Evolutionary conservation across 2,797 vertebrate genomes (phyloP), one percentile per base, ranked within the genome.

Genomic region (Pelochelys cantorii): DNA sequence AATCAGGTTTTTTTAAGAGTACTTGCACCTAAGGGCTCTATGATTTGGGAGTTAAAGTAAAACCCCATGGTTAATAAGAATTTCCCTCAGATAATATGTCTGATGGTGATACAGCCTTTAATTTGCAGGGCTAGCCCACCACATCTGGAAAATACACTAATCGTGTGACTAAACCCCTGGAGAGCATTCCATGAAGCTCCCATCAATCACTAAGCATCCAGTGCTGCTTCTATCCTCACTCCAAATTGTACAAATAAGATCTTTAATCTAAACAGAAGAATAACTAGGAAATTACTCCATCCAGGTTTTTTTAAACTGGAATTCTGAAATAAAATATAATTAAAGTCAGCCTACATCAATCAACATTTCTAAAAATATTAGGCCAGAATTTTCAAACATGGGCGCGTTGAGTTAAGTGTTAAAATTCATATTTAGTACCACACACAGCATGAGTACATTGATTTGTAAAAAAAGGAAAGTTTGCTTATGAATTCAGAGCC

Each of bases 391-490:
- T 2, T 79, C 37, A 87, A 75, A 84, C 31, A 34, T 31, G 5
- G 2, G 10, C 53, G 1, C 23, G 2, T 12, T 27, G 12, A 37
- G 34, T 23, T 37, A 34, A 71, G 68, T 37, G 11, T 17, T 12
- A 34, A 68, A 81, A n/a, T 7, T 23, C 14, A 20, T 6, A 7
- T 27, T 27, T 75, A 68, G 65, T 48, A 48, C n/a, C 10, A 37
- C 62, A n/a, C n/a, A 37, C 17, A 11, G 14, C 3, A 88, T 59
- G 15, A 3, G 8, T 74, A 0, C 14, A 81, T 53, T 13, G 65
- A 88, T 71, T 89, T 81, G 59, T 6, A 48, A 48, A 75, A 23
- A 54, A 83, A 59, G 25, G 84, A 92, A 86, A 85, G 2, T 15
- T 92, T 13, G 37, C 20, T 84, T 85, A 48, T 87, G 23, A 18